Evolutionary conservation across 2,888 invertebrate genomes (phyloP).

Genomic region (Lottia gigantea): DNA sequence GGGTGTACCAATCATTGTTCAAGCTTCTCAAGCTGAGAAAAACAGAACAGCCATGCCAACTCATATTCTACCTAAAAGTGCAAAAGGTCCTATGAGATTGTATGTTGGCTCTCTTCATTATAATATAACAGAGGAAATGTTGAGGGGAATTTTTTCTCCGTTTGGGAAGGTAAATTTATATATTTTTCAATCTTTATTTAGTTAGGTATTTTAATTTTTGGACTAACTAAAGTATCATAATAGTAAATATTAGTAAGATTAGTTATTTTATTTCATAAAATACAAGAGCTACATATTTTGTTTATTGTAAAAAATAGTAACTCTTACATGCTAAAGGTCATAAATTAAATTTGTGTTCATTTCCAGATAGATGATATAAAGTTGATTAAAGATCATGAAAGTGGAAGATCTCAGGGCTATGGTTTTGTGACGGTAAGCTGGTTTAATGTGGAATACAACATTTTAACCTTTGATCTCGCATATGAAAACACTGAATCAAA

Average conservation of each 20-base stretch:
- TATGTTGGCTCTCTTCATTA: constrained; percentile 98
- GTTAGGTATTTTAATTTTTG: neutral
- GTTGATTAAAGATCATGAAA: constrained; percentile 94
- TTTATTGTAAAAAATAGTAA: constrained; percentile 12
- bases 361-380: constrained; percentile 73
- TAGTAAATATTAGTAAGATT: too few relatives aligned
- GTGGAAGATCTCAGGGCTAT: constrained; percentile 94
- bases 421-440: constrained; percentile 90
- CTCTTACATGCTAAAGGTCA: too few relatives aligned
- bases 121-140: constrained; percentile 99
- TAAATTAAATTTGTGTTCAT: constrained; percentile 9
- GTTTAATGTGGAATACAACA: too few relatives aligned
- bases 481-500: too few relatives aligned
- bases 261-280: too few relatives aligned
- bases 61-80: constrained; percentile 46
- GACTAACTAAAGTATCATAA: neutral
- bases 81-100: constrained; percentile 91
- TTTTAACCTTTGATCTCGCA: too few relatives aligned
- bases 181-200: neutral
- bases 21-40: constrained; percentile 92
- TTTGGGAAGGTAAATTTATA: constrained; percentile 81
- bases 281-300: too few relatives aligned
- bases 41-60: constrained; percentile 69
- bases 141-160: constrained; percentile 97
- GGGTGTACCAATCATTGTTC: constrained; percentile 96